These are phyloP conservation scores for Polymixis flavicincta DNA, from an alignment of 2,888 invertebrate genomes.

Conservation along the genomic window DNA sequence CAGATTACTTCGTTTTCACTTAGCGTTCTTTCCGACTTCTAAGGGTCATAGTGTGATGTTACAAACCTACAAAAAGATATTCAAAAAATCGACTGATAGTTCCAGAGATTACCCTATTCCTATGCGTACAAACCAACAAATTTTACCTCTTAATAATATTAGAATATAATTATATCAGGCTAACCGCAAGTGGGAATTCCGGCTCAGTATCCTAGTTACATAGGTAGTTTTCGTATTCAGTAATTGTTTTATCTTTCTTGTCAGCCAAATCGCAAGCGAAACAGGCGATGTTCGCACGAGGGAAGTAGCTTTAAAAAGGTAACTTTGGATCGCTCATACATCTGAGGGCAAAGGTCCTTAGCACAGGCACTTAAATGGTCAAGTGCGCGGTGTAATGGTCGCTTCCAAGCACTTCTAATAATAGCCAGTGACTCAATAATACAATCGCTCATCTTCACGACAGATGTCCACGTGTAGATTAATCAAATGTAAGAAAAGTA, in stretches of 20 bases:
- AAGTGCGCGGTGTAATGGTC: slow-evolving; percentile 24
- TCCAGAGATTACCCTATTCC: no score
- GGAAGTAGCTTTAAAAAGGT: neutral
- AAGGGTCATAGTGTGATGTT: no score
- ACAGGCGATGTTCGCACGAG: neutral
- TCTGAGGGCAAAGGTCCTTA: slow-evolving; percentile 17
- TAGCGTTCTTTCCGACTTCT: no score
- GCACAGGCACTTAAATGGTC: slow-evolving; percentile 38
- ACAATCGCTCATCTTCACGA: slow-evolving; percentile 2
- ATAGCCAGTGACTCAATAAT: slow-evolving; percentile 19
- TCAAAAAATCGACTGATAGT: no score
- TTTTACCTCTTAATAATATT: no score
- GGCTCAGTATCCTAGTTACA: no score
- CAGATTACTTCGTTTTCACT: no score
- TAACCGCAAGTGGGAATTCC: neutral
- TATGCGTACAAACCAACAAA: no score
- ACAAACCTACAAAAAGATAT: no score
- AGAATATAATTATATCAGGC: neutral
- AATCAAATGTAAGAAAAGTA: neutral
- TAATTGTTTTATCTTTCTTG: neutral
- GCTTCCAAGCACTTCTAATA: slow-evolving; percentile 6
- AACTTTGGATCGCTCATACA: slow-evolving; percentile 7
- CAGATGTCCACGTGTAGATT: neutral
- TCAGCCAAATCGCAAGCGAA: neutral
- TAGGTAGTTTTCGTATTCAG: neutral